phyloP scores from a whole-genome alignment of 2,888 invertebrate species.

The Lycaena phlaeas region DNA sequence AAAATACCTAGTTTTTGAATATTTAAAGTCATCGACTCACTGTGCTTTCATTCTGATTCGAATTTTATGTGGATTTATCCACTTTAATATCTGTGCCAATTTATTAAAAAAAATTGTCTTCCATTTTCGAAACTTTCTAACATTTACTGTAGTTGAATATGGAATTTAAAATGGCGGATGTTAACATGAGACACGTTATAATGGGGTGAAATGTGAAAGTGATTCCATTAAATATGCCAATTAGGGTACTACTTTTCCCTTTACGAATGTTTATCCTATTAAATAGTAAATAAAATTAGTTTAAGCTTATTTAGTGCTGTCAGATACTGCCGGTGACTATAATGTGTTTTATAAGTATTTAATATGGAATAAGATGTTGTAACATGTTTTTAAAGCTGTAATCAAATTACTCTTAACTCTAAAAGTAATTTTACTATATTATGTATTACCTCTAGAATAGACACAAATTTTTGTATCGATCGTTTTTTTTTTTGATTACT shows the following conservation, averaged over 20 bases:
- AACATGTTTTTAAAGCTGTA: not conserved
- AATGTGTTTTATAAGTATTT: conserved; percentile 4
- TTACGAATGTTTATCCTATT: not conserved
- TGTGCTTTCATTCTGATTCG: not conserved
- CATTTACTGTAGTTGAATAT: conserved; percentile 12
- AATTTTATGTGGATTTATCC: conserved; percentile 1
- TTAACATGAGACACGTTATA: not conserved
- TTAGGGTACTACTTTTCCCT: conserved; percentile 1
- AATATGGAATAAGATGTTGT: not conserved
- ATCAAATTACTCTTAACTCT: no score
- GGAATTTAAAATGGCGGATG: not conserved
- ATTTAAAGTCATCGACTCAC: not conserved
- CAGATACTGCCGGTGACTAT: conserved; percentile 2
- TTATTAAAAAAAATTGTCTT: conserved; percentile 27
- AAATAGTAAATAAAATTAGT: not conserved
- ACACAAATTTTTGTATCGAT: no score
- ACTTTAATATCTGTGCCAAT: conserved; percentile 9
- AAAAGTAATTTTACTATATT: no score
- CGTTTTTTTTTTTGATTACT: no score
- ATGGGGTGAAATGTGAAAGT: not conserved
- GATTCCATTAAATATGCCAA: not conserved
- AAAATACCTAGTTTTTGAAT: not conserved
- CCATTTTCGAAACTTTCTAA: conserved; percentile 24
- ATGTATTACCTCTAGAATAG: no score
- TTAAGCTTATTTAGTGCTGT: not conserved